Evolutionary conservation across 1,140 invertebrate species (phyloP).

Genomic region (Coptotermes formosanus): DNA sequence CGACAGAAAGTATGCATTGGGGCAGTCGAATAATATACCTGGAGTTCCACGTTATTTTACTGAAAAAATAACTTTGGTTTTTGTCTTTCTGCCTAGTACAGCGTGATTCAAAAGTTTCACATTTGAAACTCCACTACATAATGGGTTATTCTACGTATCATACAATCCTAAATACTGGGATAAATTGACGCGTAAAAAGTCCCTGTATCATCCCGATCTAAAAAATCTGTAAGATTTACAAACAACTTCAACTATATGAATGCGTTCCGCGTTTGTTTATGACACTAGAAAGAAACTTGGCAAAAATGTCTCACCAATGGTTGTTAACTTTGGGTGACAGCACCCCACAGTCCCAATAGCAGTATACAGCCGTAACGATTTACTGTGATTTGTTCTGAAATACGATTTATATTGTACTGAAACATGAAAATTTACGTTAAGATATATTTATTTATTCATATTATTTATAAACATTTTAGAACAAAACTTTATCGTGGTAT

Average conservation of each 20-base stretch:
- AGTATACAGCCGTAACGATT: too few species aligned
- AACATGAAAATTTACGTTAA: slow-evolving; percentile 16
- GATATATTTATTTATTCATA: slow-evolving; percentile 18
- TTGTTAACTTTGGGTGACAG: too few species aligned
- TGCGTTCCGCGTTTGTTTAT: too few species aligned
- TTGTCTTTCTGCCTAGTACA: neutral
- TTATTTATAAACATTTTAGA: slow-evolving; percentile 22
- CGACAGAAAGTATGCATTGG: neutral
- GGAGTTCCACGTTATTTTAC: neutral
- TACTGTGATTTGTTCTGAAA: neutral
- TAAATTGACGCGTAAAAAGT: neutral
- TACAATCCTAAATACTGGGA: neutral
- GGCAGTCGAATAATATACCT: neutral
- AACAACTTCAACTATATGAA: neutral
- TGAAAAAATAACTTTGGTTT: neutral
- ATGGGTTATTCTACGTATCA: neutral
- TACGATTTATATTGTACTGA: neutral
- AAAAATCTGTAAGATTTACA: neutral
- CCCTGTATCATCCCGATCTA: neutral
- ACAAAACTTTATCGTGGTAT: slow-evolving; percentile 22
- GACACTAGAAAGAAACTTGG: too few species aligned
- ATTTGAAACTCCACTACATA: neutral
- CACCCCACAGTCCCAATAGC: too few species aligned
- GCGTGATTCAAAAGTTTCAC: neutral
- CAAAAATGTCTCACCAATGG: too few species aligned